Evolutionary conservation across 2,888 invertebrate genomes (phyloP), one percentile per base, ranked within the genome.

Genomic region (Ctenicera cuprea): DNA sequence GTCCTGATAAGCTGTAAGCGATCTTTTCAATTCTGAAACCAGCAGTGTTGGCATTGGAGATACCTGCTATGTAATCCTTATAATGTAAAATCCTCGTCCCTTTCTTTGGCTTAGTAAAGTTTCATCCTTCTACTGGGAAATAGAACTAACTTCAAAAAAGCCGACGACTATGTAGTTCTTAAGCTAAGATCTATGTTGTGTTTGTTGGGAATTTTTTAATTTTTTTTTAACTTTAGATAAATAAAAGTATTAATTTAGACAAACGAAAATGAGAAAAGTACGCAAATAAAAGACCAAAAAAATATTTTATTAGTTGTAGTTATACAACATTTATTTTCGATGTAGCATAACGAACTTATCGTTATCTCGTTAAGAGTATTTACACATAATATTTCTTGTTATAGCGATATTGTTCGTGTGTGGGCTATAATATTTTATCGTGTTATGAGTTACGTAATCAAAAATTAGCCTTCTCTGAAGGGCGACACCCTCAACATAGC

Each of bases 51-150:
- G 50, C 59, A 45, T 52, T 38, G 64, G 50, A 74, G 74, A 74
- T 76, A 76, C 74, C 76, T 74, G 71, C 76, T 76, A 73, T 79
- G 85, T 86, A 86, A 86, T 86, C 87, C 86, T 79, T 80, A 84
- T 86, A 87, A 87, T 86, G 86, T 87, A 85, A 86, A 86, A 87
- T 82, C 85, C 85, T 83, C 79, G 85, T 86, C 78, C 85, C 84
- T 85, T 85, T 83, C 83, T 83, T 78, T 79, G 80, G 83, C 84
- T 83, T 85, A 83, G 82, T 81, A 80, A 82, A 83, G 83, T 82
- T 85, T 82, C 83, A 85, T 85, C 86, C 85, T 85, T 85, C 82
- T 81, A 82, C 84, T 79, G 78, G 82, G 82, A 82, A 83, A 82
- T 83, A 83, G 71, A 79, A 68, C 79, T 80, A 80, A 80, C 82